Percentiles rank a stretch among this genome's conserved stretches.
Conservation (phyloP, 2,113 vertebrate species). For the Arizona elegans region DNA sequence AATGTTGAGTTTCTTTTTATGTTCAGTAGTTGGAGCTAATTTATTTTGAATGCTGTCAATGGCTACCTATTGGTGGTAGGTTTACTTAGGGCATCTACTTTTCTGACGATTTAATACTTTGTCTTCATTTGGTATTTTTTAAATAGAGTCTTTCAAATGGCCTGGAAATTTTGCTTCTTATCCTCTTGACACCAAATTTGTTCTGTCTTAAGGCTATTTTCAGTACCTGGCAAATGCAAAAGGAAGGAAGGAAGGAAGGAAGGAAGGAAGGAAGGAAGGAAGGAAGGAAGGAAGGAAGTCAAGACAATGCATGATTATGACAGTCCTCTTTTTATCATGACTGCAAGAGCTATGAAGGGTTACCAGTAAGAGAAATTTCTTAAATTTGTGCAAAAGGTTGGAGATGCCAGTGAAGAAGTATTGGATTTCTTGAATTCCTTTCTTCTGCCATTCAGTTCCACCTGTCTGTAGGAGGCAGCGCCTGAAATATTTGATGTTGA, state of each 20-base stretch:
- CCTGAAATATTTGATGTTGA: neutral
- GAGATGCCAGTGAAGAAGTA: too few relatives aligned
- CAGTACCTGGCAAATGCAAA: neutral
- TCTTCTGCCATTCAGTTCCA: neutral
- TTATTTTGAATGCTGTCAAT: neutral
- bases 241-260: neutral
- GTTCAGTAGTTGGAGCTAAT: neutral
- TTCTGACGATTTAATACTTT: neutral
- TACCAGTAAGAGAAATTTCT: neutral
- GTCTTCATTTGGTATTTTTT: neutral
- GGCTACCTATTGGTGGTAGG: neutral
- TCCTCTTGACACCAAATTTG: neutral
- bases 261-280: neutral
- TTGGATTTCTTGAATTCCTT: neutral
- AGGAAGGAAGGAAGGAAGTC: neutral
- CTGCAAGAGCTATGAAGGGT: neutral
- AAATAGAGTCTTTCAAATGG: neutral
- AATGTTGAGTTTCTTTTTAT: neutral
- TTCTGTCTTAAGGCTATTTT: neutral
- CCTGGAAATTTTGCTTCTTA: neutral
- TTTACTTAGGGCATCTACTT: neutral
- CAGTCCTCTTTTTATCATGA: neutral
- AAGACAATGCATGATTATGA: neutral
- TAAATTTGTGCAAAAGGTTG: neutral
- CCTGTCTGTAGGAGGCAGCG: neutral